Evolutionary conservation across 2,888 invertebrate genomes (phyloP), one percentile per base, ranked within the genome.

Genomic region (Agrilus mali): DNA sequence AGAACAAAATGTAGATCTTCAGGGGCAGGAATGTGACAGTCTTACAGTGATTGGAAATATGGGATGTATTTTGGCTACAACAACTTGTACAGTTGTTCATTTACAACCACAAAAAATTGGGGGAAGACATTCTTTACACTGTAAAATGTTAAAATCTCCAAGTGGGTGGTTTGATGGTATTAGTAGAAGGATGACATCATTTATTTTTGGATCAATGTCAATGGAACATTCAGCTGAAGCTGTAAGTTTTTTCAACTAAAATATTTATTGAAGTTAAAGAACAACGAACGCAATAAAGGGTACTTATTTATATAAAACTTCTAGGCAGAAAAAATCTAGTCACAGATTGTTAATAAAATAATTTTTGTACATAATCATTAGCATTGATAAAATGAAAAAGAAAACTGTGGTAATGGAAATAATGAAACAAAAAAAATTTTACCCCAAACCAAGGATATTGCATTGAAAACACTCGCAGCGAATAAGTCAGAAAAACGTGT

Each of bases 141-240:
- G 82, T 53, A 74, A 78, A 46, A 76, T 79, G 2, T 68, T 89
- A 20, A 75, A 81, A 36, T 78, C 82, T 1, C 83, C 86, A 3
- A 78, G 82, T 42, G 86, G 87, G 2, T 87, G 87, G 80, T 72
- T 95, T 34, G 89, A 92, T 7, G 92, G 93, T 0, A 78, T 95
- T 49, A 83, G 92, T 1, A 79, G 84, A 2, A 70, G 82, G 44
- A 82, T 90, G 61, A 84, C 87, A 0, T 78, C 84, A 3, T 71
- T 89, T 27, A 82, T 90, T 59, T 90, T 88, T 63, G 87, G 88
- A 0, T 73, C 78, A 1, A 77, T 77, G 64, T 75, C 76, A 0
- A 68, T 69, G 41, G 74, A 79, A 4, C 78, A 78, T 12, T 64
- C 70, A 15, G 68, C 71, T 16, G 81, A 82, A 61, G 78, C 80